phyloP scores from a whole-genome alignment of 2,888 invertebrate genomes.

The Aquatica leii region DNA sequence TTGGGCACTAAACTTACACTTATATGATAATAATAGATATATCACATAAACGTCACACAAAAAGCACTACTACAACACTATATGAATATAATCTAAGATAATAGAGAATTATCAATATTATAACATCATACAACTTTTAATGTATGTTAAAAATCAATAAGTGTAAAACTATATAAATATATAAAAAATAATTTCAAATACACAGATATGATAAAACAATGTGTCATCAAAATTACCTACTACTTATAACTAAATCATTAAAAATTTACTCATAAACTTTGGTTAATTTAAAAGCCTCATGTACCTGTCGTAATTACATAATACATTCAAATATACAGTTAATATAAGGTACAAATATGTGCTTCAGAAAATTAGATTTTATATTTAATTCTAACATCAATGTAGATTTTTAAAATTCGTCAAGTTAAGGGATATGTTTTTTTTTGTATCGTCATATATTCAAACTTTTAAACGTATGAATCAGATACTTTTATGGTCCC shows the following conservation, averaged over 20 bases:
- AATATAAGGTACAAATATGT: too few relatives aligned
- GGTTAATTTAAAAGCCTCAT: conserved; percentile 53
- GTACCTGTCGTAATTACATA: conserved; percentile 48
- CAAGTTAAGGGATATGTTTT: too few relatives aligned
- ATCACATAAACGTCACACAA: conserved; percentile 64
- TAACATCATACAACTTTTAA: conserved; percentile 51
- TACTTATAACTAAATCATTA: conserved; percentile 47
- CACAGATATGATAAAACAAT: conserved; percentile 51
- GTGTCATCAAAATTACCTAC: conserved; percentile 49
- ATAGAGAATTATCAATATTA: conserved; percentile 53
- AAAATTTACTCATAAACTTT: conserved; percentile 50
- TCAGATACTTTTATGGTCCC: too few relatives aligned
- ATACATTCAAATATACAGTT: too few relatives aligned
- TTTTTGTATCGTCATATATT: too few relatives aligned
- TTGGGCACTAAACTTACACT: conserved; percentile 45
- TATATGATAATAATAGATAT: conserved; percentile 54
- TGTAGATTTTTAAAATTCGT: too few relatives aligned
- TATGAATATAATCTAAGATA: conserved; percentile 57
- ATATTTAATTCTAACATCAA: too few relatives aligned
- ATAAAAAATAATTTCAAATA: conserved; percentile 53
- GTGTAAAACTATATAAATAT: conserved; percentile 58
- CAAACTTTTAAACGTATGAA: too few relatives aligned
- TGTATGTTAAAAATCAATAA: conserved; percentile 51
- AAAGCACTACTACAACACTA: conserved; percentile 62
- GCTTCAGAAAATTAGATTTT: too few relatives aligned